phyloP scores from a whole-genome alignment of 1,140 invertebrate genomes.

The Nilaparvata lugens region DNA sequence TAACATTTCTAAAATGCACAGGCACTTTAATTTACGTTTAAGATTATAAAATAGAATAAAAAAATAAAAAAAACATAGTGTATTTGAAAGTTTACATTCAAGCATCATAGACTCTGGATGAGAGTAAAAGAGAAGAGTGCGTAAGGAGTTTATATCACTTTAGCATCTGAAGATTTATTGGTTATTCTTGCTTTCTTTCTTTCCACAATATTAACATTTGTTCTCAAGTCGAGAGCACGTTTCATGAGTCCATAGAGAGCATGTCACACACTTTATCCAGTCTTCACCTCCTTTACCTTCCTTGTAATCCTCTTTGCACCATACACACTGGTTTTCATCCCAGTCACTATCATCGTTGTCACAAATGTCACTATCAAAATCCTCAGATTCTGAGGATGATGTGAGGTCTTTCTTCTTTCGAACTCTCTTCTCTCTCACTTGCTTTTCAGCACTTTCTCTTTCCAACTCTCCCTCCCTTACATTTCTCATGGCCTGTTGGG shows the following conservation, averaged over 20 bases:
- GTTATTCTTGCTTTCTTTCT: slow-evolving; percentile 21
- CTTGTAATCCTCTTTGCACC: slow-evolving; percentile 13
- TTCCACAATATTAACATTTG: slow-evolving; percentile 9
- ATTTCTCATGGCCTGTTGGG: background rate
- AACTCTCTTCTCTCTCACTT: background rate
- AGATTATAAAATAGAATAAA: too few relatives aligned
- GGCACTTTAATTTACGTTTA: too few relatives aligned
- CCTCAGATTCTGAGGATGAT: background rate
- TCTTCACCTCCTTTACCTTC: slow-evolving; percentile 6
- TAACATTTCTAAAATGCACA: too few relatives aligned
- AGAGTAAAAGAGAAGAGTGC: too few relatives aligned
- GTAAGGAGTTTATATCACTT: too few relatives aligned
- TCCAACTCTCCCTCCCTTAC: background rate
- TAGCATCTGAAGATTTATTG: background rate
- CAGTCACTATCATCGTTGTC: background rate
- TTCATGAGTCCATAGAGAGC: slow-evolving; percentile 15
- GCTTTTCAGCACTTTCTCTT: background rate
- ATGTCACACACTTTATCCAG: slow-evolving; percentile 13
- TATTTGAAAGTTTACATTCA: too few relatives aligned
- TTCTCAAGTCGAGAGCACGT: slow-evolving; percentile 12
- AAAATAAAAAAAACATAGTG: too few relatives aligned
- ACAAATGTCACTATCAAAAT: background rate
- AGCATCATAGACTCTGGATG: too few relatives aligned
- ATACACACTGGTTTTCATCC: slow-evolving; percentile 1
- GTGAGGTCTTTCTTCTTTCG: background rate